Conservation (phyloP, 2,888 invertebrate genomes). For the Pyrrhia umbra region DNA sequence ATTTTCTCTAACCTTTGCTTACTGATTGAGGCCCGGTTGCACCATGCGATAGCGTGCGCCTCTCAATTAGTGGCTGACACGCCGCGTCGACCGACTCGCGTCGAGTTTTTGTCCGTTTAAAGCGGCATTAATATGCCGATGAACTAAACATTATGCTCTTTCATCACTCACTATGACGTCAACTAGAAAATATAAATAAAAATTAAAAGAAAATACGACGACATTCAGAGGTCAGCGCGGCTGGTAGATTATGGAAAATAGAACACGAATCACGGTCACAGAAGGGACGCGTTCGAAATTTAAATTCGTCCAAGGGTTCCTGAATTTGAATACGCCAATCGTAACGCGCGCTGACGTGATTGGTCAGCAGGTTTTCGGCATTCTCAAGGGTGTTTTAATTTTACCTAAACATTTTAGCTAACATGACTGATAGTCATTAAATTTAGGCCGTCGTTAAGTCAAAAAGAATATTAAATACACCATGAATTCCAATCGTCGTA, state of each 20-base stretch:
- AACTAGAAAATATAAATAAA: conserved; percentile 50
- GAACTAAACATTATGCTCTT: conserved; percentile 80
- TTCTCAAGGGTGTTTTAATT: conserved; percentile 63
- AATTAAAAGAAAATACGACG: conserved; percentile 35
- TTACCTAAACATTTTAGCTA: conserved; percentile 40
- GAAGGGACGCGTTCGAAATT: conserved; percentile 68
- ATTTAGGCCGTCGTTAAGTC: neutral
- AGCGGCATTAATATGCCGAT: conserved; percentile 83
- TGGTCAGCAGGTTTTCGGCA: conserved; percentile 67
- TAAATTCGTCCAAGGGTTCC: conserved; percentile 73
- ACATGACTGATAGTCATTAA: too few species aligned
- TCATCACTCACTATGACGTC: conserved; percentile 70
- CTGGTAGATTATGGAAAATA: conserved; percentile 65
- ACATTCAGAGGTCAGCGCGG: conserved; percentile 63
- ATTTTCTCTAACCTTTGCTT: conserved; percentile 80
- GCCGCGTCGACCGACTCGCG: conserved; percentile 77
- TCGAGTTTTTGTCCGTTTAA: conserved; percentile 84
- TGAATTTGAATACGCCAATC: conserved; percentile 81
- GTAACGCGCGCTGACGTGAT: conserved; percentile 68
- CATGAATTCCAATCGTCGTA: too few species aligned
- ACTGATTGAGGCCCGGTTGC: conserved; percentile 70
- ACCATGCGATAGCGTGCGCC: conserved; percentile 84
- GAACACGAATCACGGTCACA: conserved; percentile 59
- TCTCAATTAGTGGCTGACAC: conserved; percentile 86
- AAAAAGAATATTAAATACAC: too few species aligned